Conservation (phyloP, 92 coral and sea anemone genomes). For the Blastomussa wellsi region DNA sequence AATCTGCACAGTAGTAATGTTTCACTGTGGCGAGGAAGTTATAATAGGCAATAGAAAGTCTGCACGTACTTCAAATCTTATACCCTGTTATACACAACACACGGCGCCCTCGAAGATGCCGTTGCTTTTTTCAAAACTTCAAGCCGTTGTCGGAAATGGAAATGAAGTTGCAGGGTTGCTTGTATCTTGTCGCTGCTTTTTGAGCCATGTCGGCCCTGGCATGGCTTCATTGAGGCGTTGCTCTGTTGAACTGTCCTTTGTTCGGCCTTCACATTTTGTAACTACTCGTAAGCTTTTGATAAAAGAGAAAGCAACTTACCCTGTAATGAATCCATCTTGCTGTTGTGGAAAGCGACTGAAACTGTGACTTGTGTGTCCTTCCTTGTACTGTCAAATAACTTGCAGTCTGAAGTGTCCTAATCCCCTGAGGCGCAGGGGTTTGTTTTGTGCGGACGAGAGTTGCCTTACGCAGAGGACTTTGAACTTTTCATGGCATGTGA, state of each 20-base stretch:
- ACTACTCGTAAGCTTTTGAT: slow-evolving; percentile 14
- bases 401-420: too few relatives aligned
- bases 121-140: slow-evolving; percentile 8
- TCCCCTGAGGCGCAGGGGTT: too few relatives aligned
- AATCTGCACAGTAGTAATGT: slow-evolving; percentile 1
- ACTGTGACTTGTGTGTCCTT: slow-evolving; percentile 9
- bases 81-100: slow-evolving; percentile 21
- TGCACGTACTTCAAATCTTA: slow-evolving; percentile 22
- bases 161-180: slow-evolving; percentile 2
- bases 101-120: slow-evolving; percentile 15
- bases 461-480: slow-evolving; percentile 20
- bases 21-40: slow-evolving; percentile 19
- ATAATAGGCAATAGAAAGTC: slow-evolving; percentile 2
- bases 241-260: slow-evolving; percentile 13
- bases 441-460: not conserved
- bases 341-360: slow-evolving; percentile 14
- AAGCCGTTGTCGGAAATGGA: slow-evolving; percentile 11
- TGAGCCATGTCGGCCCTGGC: slow-evolving; percentile 7
- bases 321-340: slow-evolving; percentile 20
- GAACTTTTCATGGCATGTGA: slow-evolving; percentile 19
- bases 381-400: slow-evolving; percentile 5
- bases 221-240: slow-evolving; percentile 4
- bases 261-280: slow-evolving; percentile 1
- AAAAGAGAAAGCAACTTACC: slow-evolving; percentile 18
- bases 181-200: slow-evolving; percentile 23